Evolutionary conservation across 2,113 vertebrate genomes (phyloP), one percentile per base, ranked within the genome.

Genomic region (Pachypanchax playfairii): DNA sequence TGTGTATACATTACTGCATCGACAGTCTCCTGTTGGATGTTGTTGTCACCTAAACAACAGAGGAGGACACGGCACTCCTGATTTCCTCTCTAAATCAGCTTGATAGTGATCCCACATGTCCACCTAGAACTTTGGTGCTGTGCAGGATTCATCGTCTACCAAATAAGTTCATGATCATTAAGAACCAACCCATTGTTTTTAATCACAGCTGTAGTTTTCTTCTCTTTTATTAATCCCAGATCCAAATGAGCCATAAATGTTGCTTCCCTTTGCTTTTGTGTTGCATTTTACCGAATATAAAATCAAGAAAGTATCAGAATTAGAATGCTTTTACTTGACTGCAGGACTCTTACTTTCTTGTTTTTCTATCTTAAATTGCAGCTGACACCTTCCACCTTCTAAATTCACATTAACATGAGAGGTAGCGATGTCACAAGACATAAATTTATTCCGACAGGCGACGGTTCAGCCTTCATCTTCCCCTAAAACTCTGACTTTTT

Each of bases 41-140:
- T 51, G 6, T 35, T 31, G 54, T 65, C 36, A 57, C 48, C 53
- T 39, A 51, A 80, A 75, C 68, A 72, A 62, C 29, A 31, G 31
- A 62, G 0, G 22, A 39, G 24, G 47, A 62, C 33, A 33, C 12
- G 35, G 8, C 3, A 38, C 70, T 58, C 50, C 43, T 66, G 31
- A 52, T 49, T 73, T 60, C 64, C 53, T 67, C 25, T n/a, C 44
- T 62, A 43, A 54, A 11, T 33, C 39, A 44, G 41, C 46, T 67
- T 7, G 10, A 44, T n/a, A 22, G 36, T 20, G 33, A 70, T 48
- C 29, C 6, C 24, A 60, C 35, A 29, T 21, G 17, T 18, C 6
- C 46, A 31, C n/a, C 42, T 50, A 46, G 5, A 49, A 20, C n/a
- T 2, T 31, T 35, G 17, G 25, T n/a, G 13, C 7, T 15, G 36